Base-by-base conservation (phyloP, 2,797 vertebrate species). In the Enteromius thamalakanensis region DNA sequence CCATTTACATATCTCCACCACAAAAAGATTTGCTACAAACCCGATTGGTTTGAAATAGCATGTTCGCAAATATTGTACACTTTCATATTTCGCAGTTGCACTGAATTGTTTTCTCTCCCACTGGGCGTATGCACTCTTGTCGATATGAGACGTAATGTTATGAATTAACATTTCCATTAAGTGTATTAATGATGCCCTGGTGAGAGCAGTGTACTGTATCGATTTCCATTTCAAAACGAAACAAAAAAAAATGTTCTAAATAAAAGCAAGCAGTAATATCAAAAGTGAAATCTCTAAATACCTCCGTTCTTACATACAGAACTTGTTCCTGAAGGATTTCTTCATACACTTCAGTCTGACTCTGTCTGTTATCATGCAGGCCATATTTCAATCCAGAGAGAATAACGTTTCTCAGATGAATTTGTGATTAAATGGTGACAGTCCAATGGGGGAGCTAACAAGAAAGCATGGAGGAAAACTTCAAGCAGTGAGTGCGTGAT, bases 401-500 rank as follows among this genome's bases (percentile, higher is more conserved):
- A 86, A 83, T 85, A 55, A 77, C 15, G 47, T 72, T 65, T 58
- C 76, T 82, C 15, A 82, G 72, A 86, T 86, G 67, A 83, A 88
- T 85, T 84, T 85, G 68, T 67, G 49, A 87, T 88, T 75, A 87
- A 32, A 21, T 23, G 19, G 26, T 77, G 70, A 77, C 23, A 62
- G 77, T 67, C 80, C 70, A 37, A 81, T 86, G 82, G 45, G 76
- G 45, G 53, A 49, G 21, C 15, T 42, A 71, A 68, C 45, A 60
- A 78, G 55, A 67, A 62, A 76, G 17, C 21, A 26, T 10, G 40
- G 55, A 51, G 11, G 51, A n/a, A n/a, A 78, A 45, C 77, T 86
- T 88, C 90, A 88, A 92, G 86, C 86, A 62, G 76, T 60, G 85
- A 62, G 77, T 55, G 72, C 85, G 86, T 74, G 83, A 90, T 92